phyloP scores from a whole-genome alignment of 1,140 invertebrate genomes.

The Drosophila albomicans region DNA sequence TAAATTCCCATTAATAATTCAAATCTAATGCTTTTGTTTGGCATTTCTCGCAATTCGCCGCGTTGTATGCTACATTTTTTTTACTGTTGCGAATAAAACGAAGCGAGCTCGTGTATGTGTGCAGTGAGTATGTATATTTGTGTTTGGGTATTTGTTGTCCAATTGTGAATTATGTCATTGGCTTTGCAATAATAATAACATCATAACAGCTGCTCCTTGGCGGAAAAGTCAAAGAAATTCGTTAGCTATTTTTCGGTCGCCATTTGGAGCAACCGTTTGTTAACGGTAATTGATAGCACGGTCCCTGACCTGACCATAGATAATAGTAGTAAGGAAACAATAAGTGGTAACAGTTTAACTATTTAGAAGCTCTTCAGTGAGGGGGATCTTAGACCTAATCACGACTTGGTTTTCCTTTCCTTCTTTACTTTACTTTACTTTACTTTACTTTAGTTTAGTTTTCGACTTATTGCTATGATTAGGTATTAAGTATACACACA shows the following conservation, averaged over 20 bases:
- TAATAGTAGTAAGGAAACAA: slow-evolving; percentile 1
- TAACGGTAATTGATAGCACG: slow-evolving; percentile 38
- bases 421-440: no score
- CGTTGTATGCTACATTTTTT: slow-evolving; percentile 32
- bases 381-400: slow-evolving; percentile 80
- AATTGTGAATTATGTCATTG: slow-evolving; percentile 53
- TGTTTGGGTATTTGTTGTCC: slow-evolving; percentile 27
- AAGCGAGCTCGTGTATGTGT: slow-evolving; percentile 22
- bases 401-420: slow-evolving; percentile 53
- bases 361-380: slow-evolving; percentile 70
- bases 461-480: slow-evolving; percentile 55
- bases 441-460: no score
- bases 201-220: slow-evolving; percentile 22
- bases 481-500: slow-evolving; percentile 58
- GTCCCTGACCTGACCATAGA: not conserved
- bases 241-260: slow-evolving; percentile 20
- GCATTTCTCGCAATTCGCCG: slow-evolving; percentile 5
- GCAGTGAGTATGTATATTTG: slow-evolving; percentile 14
- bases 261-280: slow-evolving; percentile 28
- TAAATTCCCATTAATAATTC: slow-evolving; percentile 80
- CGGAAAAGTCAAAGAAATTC: slow-evolving; percentile 16
- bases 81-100: not conserved
- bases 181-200: slow-evolving; percentile 28
- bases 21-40: slow-evolving; percentile 58
- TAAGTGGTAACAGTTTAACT: slow-evolving; percentile 48